Evolutionary conservation across 2,888 invertebrate species (phyloP), one percentile per base, ranked within the genome.

Genomic region (Ormyrus labotus): DNA sequence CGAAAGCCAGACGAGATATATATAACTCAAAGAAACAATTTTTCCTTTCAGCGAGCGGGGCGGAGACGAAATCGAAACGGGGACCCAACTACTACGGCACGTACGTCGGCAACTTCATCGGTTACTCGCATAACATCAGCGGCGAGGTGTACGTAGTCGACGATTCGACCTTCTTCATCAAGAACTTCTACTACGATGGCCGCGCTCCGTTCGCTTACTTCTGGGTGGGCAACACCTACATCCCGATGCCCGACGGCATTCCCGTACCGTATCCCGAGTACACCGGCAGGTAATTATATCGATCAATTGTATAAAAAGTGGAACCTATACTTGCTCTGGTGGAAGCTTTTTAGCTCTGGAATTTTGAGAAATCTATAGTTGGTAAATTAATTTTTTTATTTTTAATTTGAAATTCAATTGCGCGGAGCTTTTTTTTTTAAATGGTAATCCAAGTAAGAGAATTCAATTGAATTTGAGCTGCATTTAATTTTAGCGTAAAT

Each of bases 81-180:
- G 70, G 48, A 5, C 48, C 55, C 0, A 82, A 82, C 55, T 77
- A 74, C 53, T 80, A 95, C 89, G 97, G 97, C 34, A 94, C 94
- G 45, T 90, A 92, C 79, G 95, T 97, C 84, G 97, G 97, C 71
- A 92, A 93, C 0, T 92, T 97, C 77, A 93, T 93, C 51, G 93
- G 94, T 82, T 96, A 95, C 89, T 96, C 95, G 0, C 96, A 97
- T 89, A 95, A 95, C 82, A 95, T 97, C 84, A 93, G 93, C 84
- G 98, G 98, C 53, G 94, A 94, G 1, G 96, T 95, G 50, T 98
- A 96, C 91, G 97, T 96, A 0, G 96, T 97, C 6, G 97, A 98
- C 89, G 97, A 97, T 89, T 94, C 93, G 88, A 97, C 97, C 19
- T 93, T 98, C 82, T 97, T 95, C 92, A 95, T 98, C 87, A 95